Evolutionary conservation across 2,888 invertebrate species (phyloP), one percentile per base, ranked within the genome.

Genomic region (Dryobotodes eremita): DNA sequence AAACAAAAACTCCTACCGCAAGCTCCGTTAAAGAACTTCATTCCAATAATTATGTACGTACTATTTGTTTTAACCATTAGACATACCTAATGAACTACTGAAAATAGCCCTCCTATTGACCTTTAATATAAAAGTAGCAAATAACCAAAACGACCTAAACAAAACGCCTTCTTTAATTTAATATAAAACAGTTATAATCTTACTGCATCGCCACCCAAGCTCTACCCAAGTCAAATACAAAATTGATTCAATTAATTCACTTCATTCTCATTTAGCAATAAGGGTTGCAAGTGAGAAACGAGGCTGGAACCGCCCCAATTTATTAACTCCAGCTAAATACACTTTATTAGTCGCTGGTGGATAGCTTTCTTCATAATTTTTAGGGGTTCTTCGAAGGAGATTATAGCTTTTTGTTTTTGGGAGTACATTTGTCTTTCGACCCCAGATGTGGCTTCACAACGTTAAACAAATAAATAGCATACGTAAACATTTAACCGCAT

Each of bases 201-300:
- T 3, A n/a, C 46, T 68, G 68, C 70, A 83, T 59, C 71, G 53
- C 68, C 7, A 57, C 2, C 59, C 68, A 66, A 46, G 53, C 73
- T 50, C 48, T 57, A 68, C 64, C 71, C 71, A 17, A 85, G 79
- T 82, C 80, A 86, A 87, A 90, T 87, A 86, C 90, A 89, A 89
- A 92, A 91, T 92, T 89, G 88, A 88, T 89, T 70, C 89, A 91
- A 93, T 93, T 92, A 92, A 92, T 92, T 88, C 87, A 88, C 90
- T 90, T 91, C 91, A 87, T 83, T 88, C 82, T 83, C 90, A 90
- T 86, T 92, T 88, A 86, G 90, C 86, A 88, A 90, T 90, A 78
- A 82, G 89, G 88, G 88, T 86, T 86, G 84, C 83, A 80, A 62
- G 85, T 87, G 92, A 91, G 87, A 88, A 88, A 91, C 89, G 84